Percentiles rank a stretch among this genome's conserved stretches.
Conservation (phyloP, 1,140 invertebrate species). For the Hypsibius dujardini region DNA sequence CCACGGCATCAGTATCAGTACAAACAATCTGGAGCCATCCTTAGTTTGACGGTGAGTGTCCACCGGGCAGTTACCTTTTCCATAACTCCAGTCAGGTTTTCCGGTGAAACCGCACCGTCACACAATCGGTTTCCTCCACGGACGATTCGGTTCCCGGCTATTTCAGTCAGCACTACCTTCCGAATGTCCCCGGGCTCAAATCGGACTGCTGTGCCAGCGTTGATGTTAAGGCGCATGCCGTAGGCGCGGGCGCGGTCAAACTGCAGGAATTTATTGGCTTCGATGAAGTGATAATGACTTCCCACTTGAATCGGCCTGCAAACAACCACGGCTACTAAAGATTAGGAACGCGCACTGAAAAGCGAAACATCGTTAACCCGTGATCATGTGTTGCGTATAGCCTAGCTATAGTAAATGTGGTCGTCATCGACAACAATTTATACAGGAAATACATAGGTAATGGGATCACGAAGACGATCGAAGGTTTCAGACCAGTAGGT, state of each 20-base stretch:
- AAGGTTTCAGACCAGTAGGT: too few species aligned
- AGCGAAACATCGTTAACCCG: too few species aligned
- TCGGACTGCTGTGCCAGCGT: slow-evolving; percentile 31
- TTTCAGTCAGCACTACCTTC: slow-evolving; percentile 30
- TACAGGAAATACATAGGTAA: too few species aligned
- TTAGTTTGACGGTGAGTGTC: background rate
- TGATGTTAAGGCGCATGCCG: slow-evolving; percentile 34
- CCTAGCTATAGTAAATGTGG: too few species aligned
- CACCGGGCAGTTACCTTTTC: slow-evolving; percentile 23
- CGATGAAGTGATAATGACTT: slow-evolving; percentile 34
- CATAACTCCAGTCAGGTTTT: slow-evolving; percentile 26
- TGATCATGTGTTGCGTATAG: too few species aligned
- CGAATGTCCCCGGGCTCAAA: slow-evolving; percentile 33
- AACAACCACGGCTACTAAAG: too few species aligned
- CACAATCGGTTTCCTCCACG: slow-evolving; percentile 32
- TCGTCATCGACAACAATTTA: too few species aligned
- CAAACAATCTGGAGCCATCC: too few species aligned
- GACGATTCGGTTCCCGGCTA: slow-evolving; percentile 31
- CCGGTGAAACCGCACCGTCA: slow-evolving; percentile 27
- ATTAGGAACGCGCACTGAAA: too few species aligned
- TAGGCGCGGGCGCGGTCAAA: slow-evolving; percentile 31
- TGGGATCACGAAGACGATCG: too few species aligned
- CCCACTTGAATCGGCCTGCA: slow-evolving; percentile 27
- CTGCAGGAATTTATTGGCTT: slow-evolving; percentile 30
- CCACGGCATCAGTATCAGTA: slow-evolving; percentile 7